Base-by-base conservation (phyloP, 2,888 invertebrate species). In the Creontiades dilutus region DNA sequence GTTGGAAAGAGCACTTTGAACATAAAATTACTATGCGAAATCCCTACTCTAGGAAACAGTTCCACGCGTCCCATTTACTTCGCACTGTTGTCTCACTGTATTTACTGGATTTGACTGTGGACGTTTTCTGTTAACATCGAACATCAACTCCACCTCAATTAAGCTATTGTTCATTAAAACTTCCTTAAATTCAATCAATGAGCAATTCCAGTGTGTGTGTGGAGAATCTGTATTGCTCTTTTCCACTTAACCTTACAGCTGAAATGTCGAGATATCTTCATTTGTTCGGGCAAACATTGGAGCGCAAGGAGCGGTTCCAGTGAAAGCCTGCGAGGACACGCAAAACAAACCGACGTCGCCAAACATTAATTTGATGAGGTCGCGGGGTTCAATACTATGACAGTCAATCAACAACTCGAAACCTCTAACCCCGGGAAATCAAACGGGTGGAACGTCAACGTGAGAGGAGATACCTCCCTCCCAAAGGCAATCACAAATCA, bases 291-390 rank as follows among this genome's bases (percentile, higher is more conserved):
- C 78, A 78, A 78, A 78, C 78, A 9, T 13, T 28, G 13, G 52
- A 52, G 37, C 2, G 37, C 37, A 7, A 37, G 7, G 37, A 37
- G 37, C 3, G 3, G 2, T 1, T 16, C 0, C 13, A 76, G 27
- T 3, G 78, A 16, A 16, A 9, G 23, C 13, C 68, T 19, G 68
- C 12, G 68, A 68, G 68, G 68, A 68, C 23, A 68, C 68, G 46
- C 78, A 16, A 47, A 78, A 78, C 78, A 78, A 78, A 78, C 78
- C 46, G 46, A 16, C 78, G 28, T n/a, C 16, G 47, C 46, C 78
- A 78, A 78, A 78, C 78, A 78, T 78, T 78, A 78, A 78, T 78
- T 78, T 78, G 78, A 78, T 78, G 78, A 78, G 46, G 46, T 47
- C 78, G 16, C 78, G 68, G 0, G 68, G 9, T 23, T 23, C 68